A percentile compares a stretch with the other conserved stretches of the same genome.
Conservation (phyloP, 2,888 invertebrate species). For the Neocrepidodera transversa region DNA sequence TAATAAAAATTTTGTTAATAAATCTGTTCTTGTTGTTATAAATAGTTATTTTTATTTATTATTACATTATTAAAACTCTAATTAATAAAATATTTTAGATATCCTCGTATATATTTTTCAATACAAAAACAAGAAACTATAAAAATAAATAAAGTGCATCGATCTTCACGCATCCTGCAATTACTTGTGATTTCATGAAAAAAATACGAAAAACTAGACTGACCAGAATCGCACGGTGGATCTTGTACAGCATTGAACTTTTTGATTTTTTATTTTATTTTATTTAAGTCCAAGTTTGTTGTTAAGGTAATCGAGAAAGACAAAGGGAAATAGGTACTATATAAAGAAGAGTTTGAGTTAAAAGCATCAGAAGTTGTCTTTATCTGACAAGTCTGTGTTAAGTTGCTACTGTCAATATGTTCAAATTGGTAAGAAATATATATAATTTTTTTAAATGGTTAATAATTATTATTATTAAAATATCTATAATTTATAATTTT, state of each 20-base stretch:
- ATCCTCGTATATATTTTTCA: no score
- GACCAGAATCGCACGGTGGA: slow-evolving; percentile 4
- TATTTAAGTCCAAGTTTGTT: not conserved
- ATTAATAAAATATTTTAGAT: no score
- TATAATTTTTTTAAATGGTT: slow-evolving; percentile 9
- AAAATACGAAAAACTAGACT: slow-evolving; percentile 2
- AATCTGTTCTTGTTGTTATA: no score
- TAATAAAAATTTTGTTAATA: no score
- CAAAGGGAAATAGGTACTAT: slow-evolving; percentile 28
- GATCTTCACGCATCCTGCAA: not conserved
- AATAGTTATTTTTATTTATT: no score
- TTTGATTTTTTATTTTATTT: slow-evolving; percentile 2
- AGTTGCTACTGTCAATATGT: slow-evolving; percentile 35
- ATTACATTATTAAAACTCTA: no score
- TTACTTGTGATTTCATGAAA: not conserved
- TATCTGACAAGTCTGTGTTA: slow-evolving; percentile 28
- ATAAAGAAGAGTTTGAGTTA: slow-evolving; percentile 19
- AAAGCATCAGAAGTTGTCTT: slow-evolving; percentile 31
- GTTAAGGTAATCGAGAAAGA: slow-evolving; percentile 34
- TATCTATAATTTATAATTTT: no score
- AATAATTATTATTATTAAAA: no score
- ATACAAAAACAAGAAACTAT: no score
- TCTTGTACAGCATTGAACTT: slow-evolving; percentile 17
- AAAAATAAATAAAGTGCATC: no score
- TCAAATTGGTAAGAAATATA: slow-evolving; percentile 40